These are phyloP conservation scores for Trochalopteron elliotii DNA, from an alignment of 2,113 vertebrate species.

Conservation along the genomic window DNA sequence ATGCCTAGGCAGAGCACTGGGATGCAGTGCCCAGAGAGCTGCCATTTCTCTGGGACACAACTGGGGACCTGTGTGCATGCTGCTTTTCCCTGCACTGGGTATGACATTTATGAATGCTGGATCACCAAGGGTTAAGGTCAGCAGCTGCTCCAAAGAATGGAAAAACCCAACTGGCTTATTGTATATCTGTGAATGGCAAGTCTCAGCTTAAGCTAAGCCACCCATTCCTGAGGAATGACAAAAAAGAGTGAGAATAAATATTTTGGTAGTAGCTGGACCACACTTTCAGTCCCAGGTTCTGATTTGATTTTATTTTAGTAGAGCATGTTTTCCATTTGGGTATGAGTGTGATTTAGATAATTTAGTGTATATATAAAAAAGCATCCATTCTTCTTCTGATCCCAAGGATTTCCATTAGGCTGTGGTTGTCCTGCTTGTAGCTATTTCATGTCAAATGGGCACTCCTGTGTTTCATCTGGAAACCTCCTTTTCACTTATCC, in stretches of 20 bases:
- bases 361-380: background rate
- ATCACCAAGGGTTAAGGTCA: background rate
- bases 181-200: background rate
- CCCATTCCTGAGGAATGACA: background rate
- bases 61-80: background rate
- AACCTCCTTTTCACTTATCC: background rate
- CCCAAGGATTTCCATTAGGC: background rate
- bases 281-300: background rate
- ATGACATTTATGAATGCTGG: background rate
- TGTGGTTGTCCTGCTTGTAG: background rate
- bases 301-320: background rate
- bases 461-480: background rate
- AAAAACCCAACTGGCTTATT: background rate
- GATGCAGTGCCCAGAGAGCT: background rate
- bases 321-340: background rate
- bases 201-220: background rate
- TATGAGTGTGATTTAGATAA: background rate
- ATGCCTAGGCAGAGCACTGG: accelerated
- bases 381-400: background rate
- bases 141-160: background rate
- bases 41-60: background rate
- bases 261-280: background rate
- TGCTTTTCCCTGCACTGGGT: accelerated
- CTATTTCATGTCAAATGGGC: background rate
- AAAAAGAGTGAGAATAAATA: background rate